These are phyloP conservation scores for Periplaneta americana DNA, from an alignment of 1,140 invertebrate genomes.

Conservation along the genomic window DNA sequence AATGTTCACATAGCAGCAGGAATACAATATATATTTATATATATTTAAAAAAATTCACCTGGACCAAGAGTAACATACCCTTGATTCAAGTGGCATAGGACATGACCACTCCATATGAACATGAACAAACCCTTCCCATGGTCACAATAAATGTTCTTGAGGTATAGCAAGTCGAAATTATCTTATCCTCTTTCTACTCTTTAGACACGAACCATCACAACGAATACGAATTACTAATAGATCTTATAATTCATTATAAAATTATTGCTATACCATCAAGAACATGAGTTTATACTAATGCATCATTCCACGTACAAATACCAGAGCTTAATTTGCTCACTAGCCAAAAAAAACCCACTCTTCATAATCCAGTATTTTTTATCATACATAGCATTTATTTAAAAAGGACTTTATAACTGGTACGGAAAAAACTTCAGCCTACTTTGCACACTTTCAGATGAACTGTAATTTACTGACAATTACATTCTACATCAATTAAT, in stretches of 20 bases:
- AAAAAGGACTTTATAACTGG: conserved; percentile 12
- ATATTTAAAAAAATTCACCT: conserved; percentile 25
- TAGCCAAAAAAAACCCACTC: conserved; percentile 23
- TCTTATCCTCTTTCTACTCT: not conserved
- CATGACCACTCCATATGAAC: conserved; percentile 12
- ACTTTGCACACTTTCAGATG: conserved; percentile 10
- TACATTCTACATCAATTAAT: conserved; percentile 24
- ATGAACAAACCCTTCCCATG: conserved; percentile 12
- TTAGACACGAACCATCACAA: not conserved
- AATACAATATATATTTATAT: conserved; percentile 72
- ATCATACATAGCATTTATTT: conserved; percentile 10
- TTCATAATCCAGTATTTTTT: conserved; percentile 11
- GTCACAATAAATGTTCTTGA: conserved; percentile 1
- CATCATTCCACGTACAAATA: conserved; percentile 14
- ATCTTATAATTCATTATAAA: not conserved
- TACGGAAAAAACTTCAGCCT: not conserved
- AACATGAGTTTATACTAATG: conserved; percentile 2
- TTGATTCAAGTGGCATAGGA: conserved; percentile 21
- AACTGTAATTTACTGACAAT: conserved; percentile 19
- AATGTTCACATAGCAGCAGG: conserved; percentile 60
- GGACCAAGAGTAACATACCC: conserved; percentile 27
- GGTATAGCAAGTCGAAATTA: not conserved
- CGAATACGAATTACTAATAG: not conserved
- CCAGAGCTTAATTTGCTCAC: conserved; percentile 15
- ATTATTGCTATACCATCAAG: conserved; percentile 19